Evolutionary conservation across 2,888 invertebrate species (phyloP).

Genomic region (Ochropacha duplaris): DNA sequence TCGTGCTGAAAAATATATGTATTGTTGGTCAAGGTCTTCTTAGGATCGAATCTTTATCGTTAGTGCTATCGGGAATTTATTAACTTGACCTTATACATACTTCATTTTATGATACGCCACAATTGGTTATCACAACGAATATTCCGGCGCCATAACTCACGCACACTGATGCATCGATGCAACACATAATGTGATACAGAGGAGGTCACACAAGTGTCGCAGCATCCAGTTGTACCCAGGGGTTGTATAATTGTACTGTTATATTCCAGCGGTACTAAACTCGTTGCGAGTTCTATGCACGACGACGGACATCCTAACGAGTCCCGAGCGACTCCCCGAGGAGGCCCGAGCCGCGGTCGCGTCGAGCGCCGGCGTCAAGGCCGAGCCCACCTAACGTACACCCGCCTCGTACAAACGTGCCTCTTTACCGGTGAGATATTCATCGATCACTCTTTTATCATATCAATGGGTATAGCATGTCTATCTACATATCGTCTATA

Average conservation of each 20-base stretch:
- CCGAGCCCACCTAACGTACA: slow-evolving; percentile 63
- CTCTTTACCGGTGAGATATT: slow-evolving; percentile 16
- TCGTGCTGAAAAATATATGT: too few relatives aligned
- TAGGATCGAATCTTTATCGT: too few relatives aligned
- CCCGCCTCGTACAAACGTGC: slow-evolving; percentile 5
- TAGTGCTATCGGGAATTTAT: too few relatives aligned
- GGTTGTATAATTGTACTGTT: neutral
- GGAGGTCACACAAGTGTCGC: too few relatives aligned
- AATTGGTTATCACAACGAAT: too few relatives aligned
- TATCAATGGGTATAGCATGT: neutral
- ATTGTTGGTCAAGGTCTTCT: too few relatives aligned
- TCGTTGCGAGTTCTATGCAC: slow-evolving; percentile 95
- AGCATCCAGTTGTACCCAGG: too few relatives aligned
- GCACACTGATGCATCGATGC: too few relatives aligned
- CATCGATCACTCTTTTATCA: slow-evolving; percentile 6
- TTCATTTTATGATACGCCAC: too few relatives aligned
- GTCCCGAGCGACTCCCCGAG: slow-evolving; percentile 93
- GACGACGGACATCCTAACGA: slow-evolving; percentile 95
- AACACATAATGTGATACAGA: too few relatives aligned
- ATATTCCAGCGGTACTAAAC: slow-evolving; percentile 92
- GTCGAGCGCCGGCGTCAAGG: slow-evolving; percentile 60
- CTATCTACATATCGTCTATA: neutral
- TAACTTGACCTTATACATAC: too few relatives aligned
- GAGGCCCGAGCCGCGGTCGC: slow-evolving; percentile 92
- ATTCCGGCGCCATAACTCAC: too few relatives aligned